Evolutionary conservation across 2,888 invertebrate genomes (phyloP).

Genomic region (Chymomyza amoena): DNA sequence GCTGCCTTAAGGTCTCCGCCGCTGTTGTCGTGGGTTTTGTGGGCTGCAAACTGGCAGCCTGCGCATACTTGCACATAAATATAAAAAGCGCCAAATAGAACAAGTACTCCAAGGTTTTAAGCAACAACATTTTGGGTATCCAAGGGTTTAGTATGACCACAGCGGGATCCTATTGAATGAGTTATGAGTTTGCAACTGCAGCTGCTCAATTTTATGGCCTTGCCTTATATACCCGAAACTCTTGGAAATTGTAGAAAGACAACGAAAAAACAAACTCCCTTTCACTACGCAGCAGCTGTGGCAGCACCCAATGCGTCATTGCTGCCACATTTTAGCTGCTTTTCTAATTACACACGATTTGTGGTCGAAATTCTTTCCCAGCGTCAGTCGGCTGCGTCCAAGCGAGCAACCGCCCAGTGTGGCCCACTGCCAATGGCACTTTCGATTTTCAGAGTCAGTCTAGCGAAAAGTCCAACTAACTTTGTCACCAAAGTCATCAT

Average conservation of each 20-base stretch:
- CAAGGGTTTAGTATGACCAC: not conserved
- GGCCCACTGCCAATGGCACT: conserved; percentile 49
- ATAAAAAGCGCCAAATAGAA: conserved; percentile 58
- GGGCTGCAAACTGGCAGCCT: conserved; percentile 56
- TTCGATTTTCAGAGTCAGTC: conserved; percentile 59
- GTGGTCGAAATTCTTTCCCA: conserved; percentile 74
- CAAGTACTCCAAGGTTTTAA: conserved; percentile 65
- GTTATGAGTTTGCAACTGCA: conserved; percentile 48
- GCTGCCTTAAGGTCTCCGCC: conserved; percentile 37
- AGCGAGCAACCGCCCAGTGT: conserved; percentile 30
- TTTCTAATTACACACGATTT: conserved; percentile 73
- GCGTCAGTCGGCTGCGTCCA: conserved; percentile 65
- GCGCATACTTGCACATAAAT: conserved; percentile 55
- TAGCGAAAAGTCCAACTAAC: conserved; percentile 54
- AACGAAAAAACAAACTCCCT: conserved; percentile 32
- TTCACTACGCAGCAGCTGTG: conserved; percentile 49
- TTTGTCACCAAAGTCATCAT: conserved; percentile 58
- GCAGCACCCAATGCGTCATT: conserved; percentile 46
- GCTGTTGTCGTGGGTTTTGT: conserved; percentile 34
- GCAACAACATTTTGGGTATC: conserved; percentile 50
- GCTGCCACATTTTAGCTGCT: conserved; percentile 59
- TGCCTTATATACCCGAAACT: conserved; percentile 56
- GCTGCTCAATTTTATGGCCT: conserved; percentile 48
- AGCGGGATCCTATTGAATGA: conserved; percentile 33
- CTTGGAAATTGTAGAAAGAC: not conserved